A percentile compares a stretch with the other conserved stretches of the same genome.
These are phyloP conservation scores for Euglossa dilemma DNA, from an alignment of 1,140 invertebrate species.

Conservation along the genomic window DNA sequence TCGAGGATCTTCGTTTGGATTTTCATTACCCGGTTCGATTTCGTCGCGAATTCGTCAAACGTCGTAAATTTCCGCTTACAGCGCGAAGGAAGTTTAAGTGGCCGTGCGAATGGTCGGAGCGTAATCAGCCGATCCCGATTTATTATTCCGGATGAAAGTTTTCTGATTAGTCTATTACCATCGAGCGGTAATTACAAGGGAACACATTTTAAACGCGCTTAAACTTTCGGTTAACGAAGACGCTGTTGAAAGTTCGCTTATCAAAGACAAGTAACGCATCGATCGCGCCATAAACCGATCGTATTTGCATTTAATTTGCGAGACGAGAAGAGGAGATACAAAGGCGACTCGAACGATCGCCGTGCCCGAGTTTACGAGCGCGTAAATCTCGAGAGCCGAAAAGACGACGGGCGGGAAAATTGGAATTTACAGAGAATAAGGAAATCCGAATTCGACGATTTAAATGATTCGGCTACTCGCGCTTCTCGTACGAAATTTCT, in stretches of 20 bases:
- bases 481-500: no score
- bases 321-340: not conserved
- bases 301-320: not conserved
- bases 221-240: constrained; percentile 28
- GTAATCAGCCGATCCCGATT: constrained; percentile 51
- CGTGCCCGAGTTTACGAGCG: no score
- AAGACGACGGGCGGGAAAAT: no score
- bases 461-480: no score
- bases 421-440: no score
- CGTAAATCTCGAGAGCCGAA: no score
- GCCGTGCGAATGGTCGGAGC: constrained; percentile 28
- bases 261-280: constrained; percentile 5
- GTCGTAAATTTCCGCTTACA: constrained; percentile 1
- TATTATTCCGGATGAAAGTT: constrained; percentile 58
- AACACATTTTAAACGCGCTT: constrained; percentile 25
- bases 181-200: constrained; percentile 26
- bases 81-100: constrained; percentile 51
- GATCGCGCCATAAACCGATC: not conserved
- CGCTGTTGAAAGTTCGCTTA: constrained; percentile 39
- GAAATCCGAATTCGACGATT: no score
- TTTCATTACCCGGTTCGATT: constrained; percentile 31
- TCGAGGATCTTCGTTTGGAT: constrained; percentile 23
- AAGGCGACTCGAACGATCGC: not conserved
- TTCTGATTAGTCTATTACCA: constrained; percentile 50
- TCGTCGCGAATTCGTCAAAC: constrained; percentile 15